These are phyloP conservation scores for Cariama cristata DNA, from an alignment of 2,113 vertebrate genomes.

Conservation along the genomic window DNA sequence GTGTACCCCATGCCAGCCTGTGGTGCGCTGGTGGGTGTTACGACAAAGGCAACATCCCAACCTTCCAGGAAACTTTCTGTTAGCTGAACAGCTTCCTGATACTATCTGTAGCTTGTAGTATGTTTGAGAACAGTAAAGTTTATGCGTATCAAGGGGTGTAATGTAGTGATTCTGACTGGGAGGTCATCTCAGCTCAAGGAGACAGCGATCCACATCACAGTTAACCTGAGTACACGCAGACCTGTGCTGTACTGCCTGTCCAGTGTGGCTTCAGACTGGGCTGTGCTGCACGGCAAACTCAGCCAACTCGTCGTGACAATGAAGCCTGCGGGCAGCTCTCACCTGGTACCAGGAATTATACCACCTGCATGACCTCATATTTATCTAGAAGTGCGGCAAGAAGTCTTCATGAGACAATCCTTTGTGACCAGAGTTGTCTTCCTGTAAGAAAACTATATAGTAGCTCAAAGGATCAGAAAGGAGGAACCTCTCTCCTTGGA, in stretches of 20 bases:
- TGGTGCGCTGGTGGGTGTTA: not conserved
- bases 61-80: not conserved
- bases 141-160: not conserved
- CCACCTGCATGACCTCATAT: not conserved
- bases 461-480: not conserved
- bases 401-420: not conserved
- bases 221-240: fast-evolving
- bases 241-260: not conserved
- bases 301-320: fast-evolving
- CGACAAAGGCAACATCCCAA: not conserved
- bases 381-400: not conserved
- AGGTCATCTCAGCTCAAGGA: not conserved
- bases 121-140: not conserved
- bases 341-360: not conserved
- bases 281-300: not conserved
- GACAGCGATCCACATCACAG: fast-evolving
- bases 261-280: not conserved
- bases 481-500: not conserved
- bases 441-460: not conserved
- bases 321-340: not conserved
- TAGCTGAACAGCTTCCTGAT: not conserved
- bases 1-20: fast-evolving
- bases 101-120: not conserved
- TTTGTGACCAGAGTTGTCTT: not conserved
- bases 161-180: not conserved